Conservation (phyloP, 1,140 invertebrate species). For the Conus betulinus region DNA sequence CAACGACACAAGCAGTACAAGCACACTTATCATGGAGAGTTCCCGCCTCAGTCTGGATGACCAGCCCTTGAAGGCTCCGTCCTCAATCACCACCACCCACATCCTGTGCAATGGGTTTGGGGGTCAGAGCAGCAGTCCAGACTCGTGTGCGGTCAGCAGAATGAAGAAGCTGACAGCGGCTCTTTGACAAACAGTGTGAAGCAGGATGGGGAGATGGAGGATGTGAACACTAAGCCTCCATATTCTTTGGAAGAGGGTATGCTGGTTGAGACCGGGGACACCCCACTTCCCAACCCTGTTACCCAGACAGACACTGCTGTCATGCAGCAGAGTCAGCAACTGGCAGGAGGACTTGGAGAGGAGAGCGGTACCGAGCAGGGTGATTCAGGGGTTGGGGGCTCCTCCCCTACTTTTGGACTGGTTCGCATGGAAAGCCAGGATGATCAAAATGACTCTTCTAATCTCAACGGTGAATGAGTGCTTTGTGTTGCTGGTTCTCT, state of each 20-base stretch:
- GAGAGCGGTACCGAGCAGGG: background rate
- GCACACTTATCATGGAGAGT: slow-evolving; percentile 39
- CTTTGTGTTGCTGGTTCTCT: background rate
- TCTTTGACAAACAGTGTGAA: background rate
- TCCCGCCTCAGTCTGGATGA: slow-evolving; percentile 45
- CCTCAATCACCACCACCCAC: background rate
- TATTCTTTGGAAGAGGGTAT: background rate
- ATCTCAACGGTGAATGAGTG: slow-evolving; percentile 30
- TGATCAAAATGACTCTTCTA: slow-evolving; percentile 14
- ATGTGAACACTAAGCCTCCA: background rate
- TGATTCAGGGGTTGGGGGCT: background rate
- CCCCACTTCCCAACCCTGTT: slow-evolving; percentile 13
- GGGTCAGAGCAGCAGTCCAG: background rate
- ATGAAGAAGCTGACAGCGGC: background rate
- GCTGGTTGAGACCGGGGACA: slow-evolving; percentile 1
- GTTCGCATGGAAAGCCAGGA: slow-evolving; percentile 35
- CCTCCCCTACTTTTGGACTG: slow-evolving; percentile 9
- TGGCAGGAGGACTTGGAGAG: background rate
- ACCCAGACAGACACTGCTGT: slow-evolving; percentile 29
- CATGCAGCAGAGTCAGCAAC: slow-evolving; percentile 10
- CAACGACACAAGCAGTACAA: slow-evolving; percentile 34
- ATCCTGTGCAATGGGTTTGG: slow-evolving; percentile 33
- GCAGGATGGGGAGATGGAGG: background rate
- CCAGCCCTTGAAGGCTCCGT: slow-evolving; percentile 26
- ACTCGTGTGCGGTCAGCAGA: background rate